These are phyloP conservation scores for Steatornis caripensis DNA, from an alignment of 2,113 vertebrate species.

Conservation along the genomic window DNA sequence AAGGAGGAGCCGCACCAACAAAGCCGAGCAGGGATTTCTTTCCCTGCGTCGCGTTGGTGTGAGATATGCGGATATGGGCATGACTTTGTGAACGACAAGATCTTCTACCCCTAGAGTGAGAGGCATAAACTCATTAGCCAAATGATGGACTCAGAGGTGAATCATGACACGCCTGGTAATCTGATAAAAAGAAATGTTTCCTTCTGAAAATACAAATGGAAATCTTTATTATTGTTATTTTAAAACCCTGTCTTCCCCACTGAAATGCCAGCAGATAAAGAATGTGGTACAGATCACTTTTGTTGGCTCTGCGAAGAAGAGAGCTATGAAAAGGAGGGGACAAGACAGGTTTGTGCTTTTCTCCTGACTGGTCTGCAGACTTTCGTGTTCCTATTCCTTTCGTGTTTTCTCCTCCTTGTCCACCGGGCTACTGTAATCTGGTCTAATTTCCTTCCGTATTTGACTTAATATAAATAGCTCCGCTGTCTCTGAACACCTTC, in stretches of 20 bases:
- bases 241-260: not conserved
- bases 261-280: not conserved
- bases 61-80: not conserved
- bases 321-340: not conserved
- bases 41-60: not conserved
- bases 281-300: not conserved
- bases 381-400: not conserved
- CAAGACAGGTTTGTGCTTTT: not conserved
- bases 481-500: not conserved
- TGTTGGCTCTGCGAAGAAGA: not conserved
- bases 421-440: not conserved
- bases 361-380: not conserved
- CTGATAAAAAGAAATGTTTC: not conserved
- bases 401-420: not conserved
- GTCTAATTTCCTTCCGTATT: not conserved
- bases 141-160: not conserved
- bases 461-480: not conserved
- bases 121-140: constrained; percentile 39
- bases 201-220: constrained; percentile 28
- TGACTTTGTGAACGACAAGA: constrained; percentile 28
- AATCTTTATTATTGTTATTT: not conserved
- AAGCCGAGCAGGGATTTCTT: not conserved
- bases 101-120: not conserved
- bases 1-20: not conserved
- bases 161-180: constrained; percentile 13